phyloP scores from a whole-genome alignment of 2,113 vertebrate genomes.

The Pungitius pungitius region DNA sequence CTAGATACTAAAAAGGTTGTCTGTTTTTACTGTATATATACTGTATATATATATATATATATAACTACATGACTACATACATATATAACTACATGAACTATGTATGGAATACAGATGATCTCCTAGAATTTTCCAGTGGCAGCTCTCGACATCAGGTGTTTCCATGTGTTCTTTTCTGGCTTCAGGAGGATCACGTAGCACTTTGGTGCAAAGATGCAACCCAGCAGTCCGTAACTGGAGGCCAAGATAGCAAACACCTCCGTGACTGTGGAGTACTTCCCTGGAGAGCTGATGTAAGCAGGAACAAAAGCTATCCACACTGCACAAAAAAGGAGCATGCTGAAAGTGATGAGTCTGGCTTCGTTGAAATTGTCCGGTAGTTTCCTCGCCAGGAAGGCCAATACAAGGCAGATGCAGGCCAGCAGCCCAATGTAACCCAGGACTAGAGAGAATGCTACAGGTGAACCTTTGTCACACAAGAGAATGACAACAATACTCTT shows the following conservation, averaged over 20 bases:
- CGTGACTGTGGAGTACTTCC: slow-evolving; percentile 80
- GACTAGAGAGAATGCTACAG: slow-evolving; percentile 72
- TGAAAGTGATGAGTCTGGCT: slow-evolving; percentile 83
- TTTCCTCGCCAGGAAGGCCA: slow-evolving; percentile 82
- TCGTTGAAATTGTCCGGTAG: slow-evolving; percentile 83
- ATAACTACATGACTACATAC: too few species aligned
- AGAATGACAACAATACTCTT: slow-evolving; percentile 77
- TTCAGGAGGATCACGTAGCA: slow-evolving; percentile 81
- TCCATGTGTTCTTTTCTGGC: slow-evolving; percentile 81
- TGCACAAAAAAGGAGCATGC: slow-evolving; percentile 82
- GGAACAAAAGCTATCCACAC: slow-evolving; percentile 84
- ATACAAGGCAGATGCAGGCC: slow-evolving; percentile 77
- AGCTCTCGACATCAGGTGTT: slow-evolving; percentile 74
- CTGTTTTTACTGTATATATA: not conserved
- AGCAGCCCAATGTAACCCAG: slow-evolving; percentile 82
- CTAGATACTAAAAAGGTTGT: not conserved
- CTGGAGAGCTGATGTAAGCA: slow-evolving; percentile 81
- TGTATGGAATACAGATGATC: not conserved
- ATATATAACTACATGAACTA: too few species aligned
- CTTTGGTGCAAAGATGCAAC: slow-evolving; percentile 82
- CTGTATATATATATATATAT: too few species aligned
- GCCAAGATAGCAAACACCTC: slow-evolving; percentile 84
- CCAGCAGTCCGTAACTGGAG: slow-evolving; percentile 81
- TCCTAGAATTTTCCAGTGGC: slow-evolving; percentile 39
- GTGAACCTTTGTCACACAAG: slow-evolving; percentile 79